Evolutionary conservation across 2,113 vertebrate species (phyloP).

Genomic region (Vulpes lagopus): DNA sequence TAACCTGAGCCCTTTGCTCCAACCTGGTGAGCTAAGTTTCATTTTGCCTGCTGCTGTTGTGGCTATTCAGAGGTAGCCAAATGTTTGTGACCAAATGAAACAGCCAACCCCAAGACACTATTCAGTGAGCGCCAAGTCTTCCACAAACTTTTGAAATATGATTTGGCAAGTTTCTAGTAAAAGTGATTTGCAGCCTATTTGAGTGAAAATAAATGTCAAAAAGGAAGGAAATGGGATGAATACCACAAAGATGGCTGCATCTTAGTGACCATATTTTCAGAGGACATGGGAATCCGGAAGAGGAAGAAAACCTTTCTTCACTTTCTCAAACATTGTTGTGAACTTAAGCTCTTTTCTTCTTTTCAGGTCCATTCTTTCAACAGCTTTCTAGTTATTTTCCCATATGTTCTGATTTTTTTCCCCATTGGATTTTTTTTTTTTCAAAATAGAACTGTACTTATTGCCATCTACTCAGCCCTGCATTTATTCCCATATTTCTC

Average conservation of each 20-base stretch:
- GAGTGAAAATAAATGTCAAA: slow-evolving; percentile 41
- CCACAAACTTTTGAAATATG: slow-evolving; percentile 1
- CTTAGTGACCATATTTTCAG: neutral
- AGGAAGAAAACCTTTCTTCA: neutral
- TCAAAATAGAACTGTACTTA: slow-evolving; percentile 15
- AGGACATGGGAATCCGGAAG: neutral
- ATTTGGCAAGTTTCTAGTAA: neutral
- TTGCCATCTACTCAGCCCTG: neutral
- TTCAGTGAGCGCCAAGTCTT: neutral
- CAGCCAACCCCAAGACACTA: neutral
- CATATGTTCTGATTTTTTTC: neutral
- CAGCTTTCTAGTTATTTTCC: slow-evolving; percentile 51
- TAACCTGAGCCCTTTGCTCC: slow-evolving; percentile 48
- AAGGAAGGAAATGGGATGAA: neutral
- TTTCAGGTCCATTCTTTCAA: neutral
- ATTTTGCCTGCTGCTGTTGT: neutral
- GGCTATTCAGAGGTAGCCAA: neutral
- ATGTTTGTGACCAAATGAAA: neutral
- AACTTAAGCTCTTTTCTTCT: neutral
- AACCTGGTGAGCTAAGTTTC: neutral
- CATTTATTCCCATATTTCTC: neutral
- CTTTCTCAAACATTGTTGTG: neutral
- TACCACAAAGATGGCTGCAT: neutral
- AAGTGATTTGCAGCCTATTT: neutral
- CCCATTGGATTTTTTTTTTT: slow-evolving; percentile 40